phyloP scores from a whole-genome alignment of 2,888 invertebrate genomes.

The Linnaemya tessellans region DNA sequence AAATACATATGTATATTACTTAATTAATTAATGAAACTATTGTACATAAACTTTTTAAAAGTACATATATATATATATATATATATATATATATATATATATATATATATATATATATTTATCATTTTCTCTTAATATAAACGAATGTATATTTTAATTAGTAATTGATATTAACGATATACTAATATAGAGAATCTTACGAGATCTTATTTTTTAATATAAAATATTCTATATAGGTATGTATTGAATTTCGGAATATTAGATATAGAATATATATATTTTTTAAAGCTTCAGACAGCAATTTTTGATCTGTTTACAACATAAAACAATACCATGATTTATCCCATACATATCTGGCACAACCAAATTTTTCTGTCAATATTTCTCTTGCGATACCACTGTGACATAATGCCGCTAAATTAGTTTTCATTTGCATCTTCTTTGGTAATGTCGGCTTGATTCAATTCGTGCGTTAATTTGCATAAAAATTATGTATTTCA shows the following conservation, averaged over 20 bases:
- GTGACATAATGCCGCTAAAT: conserved; percentile 33
- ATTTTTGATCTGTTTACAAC: too few species aligned
- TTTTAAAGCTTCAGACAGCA: background rate
- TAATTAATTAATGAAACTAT: conserved; percentile 6
- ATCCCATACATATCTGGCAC: background rate
- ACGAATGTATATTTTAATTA: conserved; percentile 29
- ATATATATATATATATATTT: background rate
- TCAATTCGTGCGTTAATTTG: background rate
- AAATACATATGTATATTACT: background rate
- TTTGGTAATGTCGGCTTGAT: background rate
- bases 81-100: background rate
- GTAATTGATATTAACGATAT: background rate
- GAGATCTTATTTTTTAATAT: too few species aligned
- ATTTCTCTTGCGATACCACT: background rate
- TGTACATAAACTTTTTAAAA: conserved; percentile 64
- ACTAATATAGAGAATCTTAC: too few species aligned
- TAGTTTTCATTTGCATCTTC: conserved; percentile 32
- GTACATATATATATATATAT: background rate
- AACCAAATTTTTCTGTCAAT: background rate
- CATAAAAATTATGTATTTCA: background rate
- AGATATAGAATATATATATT: background rate
- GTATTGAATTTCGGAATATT: too few species aligned
- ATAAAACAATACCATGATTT: too few species aligned
- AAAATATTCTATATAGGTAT: too few species aligned
- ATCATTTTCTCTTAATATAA: background rate